phyloP scores from a whole-genome alignment of 2,888 invertebrate genomes.

The Diarsia mendica region DNA sequence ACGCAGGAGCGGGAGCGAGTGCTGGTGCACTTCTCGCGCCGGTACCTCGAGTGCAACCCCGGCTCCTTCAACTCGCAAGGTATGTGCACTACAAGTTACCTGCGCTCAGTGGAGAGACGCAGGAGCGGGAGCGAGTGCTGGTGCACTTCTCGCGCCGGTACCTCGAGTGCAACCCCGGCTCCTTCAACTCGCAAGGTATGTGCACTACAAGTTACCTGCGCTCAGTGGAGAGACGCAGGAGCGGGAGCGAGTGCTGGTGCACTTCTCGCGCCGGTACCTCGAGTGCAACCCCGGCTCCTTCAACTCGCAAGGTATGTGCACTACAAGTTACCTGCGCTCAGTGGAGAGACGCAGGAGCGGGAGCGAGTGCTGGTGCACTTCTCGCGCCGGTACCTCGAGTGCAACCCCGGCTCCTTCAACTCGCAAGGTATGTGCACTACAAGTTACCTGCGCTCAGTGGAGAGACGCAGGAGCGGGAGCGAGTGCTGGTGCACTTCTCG shows the following conservation, averaged over 20 bases:
- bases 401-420: conserved; percentile 98
- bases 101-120: conserved; percentile 98
- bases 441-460: conserved; percentile 93
- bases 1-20: conserved; percentile 92
- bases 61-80: conserved; percentile 97
- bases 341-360: conserved; percentile 97
- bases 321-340: conserved; percentile 87
- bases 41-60: conserved; percentile 98
- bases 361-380: conserved; percentile 93
- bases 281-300: conserved; percentile 98
- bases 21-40: conserved; percentile 97
- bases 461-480: conserved; percentile 99
- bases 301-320: conserved; percentile 93
- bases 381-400: conserved; percentile 98
- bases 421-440: conserved; percentile 91
- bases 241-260: conserved; percentile 98
- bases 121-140: conserved; percentile 85
- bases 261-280: conserved; percentile 98
- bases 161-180: conserved; percentile 98
- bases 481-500: conserved; percentile 99
- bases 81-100: not conserved
- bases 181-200: conserved; percentile 95
- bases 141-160: conserved; percentile 99
- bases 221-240: conserved; percentile 99
- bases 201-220: conserved; percentile 79